Evolutionary conservation across 2,797 vertebrate species (phyloP).

Genomic region (Sus cebifrons): DNA sequence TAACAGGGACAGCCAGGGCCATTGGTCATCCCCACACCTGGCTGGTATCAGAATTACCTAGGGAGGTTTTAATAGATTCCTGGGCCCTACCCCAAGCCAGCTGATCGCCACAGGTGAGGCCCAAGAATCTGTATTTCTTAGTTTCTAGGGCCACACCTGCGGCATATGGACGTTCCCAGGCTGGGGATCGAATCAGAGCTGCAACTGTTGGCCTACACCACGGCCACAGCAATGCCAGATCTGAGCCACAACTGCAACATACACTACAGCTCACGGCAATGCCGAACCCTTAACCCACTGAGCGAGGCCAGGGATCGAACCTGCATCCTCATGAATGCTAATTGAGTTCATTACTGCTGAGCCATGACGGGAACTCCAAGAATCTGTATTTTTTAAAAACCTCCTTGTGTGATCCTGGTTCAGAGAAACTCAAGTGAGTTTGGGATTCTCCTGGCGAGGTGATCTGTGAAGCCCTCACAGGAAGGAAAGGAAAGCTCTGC

Average conservation of each 20-base stretch:
- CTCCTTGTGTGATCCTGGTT: neutral
- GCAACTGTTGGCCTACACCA: too few relatives aligned
- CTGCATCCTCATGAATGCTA: too few relatives aligned
- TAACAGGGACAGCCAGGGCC: neutral
- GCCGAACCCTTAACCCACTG: too few relatives aligned
- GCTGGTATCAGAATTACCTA: neutral
- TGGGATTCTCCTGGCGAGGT: constrained; percentile 1
- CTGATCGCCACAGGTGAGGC: neutral
- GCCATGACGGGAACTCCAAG: neutral
- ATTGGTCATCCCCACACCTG: neutral
- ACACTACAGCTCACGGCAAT: too few relatives aligned
- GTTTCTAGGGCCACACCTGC: too few relatives aligned
- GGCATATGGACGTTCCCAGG: too few relatives aligned
- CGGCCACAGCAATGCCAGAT: too few relatives aligned
- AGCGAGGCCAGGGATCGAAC: too few relatives aligned
- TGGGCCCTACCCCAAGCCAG: neutral
- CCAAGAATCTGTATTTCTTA: constrained; percentile 34
- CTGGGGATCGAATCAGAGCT: too few relatives aligned
- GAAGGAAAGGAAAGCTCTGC: neutral
- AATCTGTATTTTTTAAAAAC: constrained; percentile 56
- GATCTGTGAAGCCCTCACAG: neutral
- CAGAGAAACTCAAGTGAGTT: neutral
- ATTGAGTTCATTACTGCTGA: too few relatives aligned
- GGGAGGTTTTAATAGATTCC: neutral
- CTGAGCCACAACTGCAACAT: too few relatives aligned